Evolutionary conservation across 1,140 invertebrate species (phyloP).

Genomic region (Hydropsyche tenuis): DNA sequence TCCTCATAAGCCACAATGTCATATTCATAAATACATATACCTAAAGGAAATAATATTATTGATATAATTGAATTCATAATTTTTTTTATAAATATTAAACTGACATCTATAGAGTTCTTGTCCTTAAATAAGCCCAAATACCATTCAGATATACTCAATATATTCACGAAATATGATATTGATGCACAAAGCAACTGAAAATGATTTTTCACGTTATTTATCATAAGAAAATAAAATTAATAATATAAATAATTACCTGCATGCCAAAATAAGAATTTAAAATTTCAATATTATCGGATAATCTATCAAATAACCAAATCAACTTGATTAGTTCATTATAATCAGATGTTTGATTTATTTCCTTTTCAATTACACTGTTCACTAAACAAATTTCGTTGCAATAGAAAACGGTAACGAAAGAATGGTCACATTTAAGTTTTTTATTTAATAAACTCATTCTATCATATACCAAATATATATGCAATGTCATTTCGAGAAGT

Average conservation of each 20-base stretch:
- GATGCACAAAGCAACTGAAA: constrained; percentile 43
- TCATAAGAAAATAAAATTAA: constrained; percentile 25
- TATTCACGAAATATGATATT: constrained; percentile 38
- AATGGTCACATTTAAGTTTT: background rate
- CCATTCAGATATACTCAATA: constrained; percentile 1
- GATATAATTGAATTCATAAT: too few relatives aligned
- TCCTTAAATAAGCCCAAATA: background rate
- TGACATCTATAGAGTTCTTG: background rate
- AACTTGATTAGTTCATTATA: constrained; percentile 33
- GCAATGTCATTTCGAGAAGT: background rate
- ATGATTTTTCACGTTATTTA: too few relatives aligned
- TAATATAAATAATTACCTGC: constrained; percentile 35
- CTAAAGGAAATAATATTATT: too few relatives aligned
- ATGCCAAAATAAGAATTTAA: constrained; percentile 47
- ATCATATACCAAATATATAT: background rate
- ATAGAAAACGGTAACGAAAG: too few relatives aligned
- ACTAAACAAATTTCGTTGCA: too few relatives aligned
- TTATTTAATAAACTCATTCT: background rate
- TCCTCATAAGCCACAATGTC: background rate
- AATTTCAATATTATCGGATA: constrained; percentile 42
- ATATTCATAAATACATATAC: background rate
- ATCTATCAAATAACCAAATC: constrained; percentile 39
- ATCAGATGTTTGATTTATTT: background rate
- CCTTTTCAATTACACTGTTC: too few relatives aligned
- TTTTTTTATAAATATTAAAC: too few relatives aligned